phyloP scores from a whole-genome alignment of 37 sponge, comb jelly and placozoan species.

The Spongilla lacustris region DNA sequence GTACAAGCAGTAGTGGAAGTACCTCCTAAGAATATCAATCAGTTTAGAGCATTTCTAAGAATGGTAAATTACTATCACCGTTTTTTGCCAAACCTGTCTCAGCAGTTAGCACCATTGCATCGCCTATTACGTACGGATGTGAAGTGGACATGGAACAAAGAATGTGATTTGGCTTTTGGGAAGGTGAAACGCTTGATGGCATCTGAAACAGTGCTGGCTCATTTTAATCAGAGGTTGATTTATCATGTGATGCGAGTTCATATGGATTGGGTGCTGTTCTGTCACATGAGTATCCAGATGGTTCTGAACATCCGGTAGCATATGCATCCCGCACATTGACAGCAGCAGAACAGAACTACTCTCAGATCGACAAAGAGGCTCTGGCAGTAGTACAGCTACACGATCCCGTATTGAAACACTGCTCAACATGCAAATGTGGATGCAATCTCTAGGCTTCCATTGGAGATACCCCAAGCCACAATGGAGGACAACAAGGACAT shows the following conservation, averaged over 20 bases:
- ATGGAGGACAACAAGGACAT: background rate
- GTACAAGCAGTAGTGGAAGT: slow-evolving; percentile 13
- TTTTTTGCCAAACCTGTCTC: slow-evolving; percentile 27
- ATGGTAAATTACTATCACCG: slow-evolving; percentile 31
- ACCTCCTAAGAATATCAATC: slow-evolving; percentile 18
- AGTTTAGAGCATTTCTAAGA: slow-evolving; percentile 27
- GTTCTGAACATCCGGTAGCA: slow-evolving; percentile 14
- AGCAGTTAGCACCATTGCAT: slow-evolving; percentile 13
- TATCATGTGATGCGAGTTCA: slow-evolving; percentile 14
- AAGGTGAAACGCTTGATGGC: slow-evolving; percentile 11
- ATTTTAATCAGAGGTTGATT: slow-evolving; percentile 8
- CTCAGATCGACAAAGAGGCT: slow-evolving; percentile 12
- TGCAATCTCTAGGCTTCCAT: too few relatives aligned
- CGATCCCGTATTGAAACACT: too few relatives aligned
- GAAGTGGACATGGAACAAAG: slow-evolving; percentile 7
- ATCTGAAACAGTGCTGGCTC: slow-evolving; percentile 13
- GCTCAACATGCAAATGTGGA: too few relatives aligned
- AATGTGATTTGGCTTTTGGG: slow-evolving; percentile 18
- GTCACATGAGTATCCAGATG: background rate
- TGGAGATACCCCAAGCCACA: background rate
- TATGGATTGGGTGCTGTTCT: slow-evolving; percentile 26
- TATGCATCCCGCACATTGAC: slow-evolving; percentile 10
- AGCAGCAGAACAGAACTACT: slow-evolving; percentile 2
- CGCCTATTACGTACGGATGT: background rate
- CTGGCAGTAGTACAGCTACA: background rate